Conservation (phyloP, 2,888 invertebrate species). For the Thymelicus acteon region DNA sequence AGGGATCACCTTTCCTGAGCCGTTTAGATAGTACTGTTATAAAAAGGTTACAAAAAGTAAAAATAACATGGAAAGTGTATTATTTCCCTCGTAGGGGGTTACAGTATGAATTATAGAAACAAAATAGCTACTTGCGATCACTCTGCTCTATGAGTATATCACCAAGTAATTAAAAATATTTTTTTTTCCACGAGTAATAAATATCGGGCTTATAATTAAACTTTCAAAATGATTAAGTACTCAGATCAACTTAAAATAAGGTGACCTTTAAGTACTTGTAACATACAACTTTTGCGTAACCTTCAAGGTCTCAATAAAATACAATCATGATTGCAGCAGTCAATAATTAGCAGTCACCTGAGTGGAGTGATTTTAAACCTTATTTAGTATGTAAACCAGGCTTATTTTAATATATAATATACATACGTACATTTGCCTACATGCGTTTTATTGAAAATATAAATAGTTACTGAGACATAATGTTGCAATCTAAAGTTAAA, state of each 20-base stretch:
- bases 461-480: background rate
- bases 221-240: slow-evolving; percentile 10
- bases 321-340: slow-evolving; percentile 9
- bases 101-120: background rate
- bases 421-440: background rate
- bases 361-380: slow-evolving; percentile 3
- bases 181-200: background rate
- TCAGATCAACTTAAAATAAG: background rate
- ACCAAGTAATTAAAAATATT: background rate
- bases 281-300: slow-evolving; percentile 6
- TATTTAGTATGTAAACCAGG: background rate
- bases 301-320: slow-evolving; percentile 7
- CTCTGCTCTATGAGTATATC: background rate
- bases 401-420: background rate
- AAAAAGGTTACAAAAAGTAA: background rate
- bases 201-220: background rate
- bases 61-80: background rate
- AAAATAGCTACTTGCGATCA: background rate
- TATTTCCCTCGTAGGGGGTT: too few species aligned
- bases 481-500: background rate
- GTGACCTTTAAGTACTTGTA: slow-evolving; percentile 1
- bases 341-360: slow-evolving; percentile 11
- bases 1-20: too few species aligned
- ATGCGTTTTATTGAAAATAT: background rate
- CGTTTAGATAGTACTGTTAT: background rate